phyloP scores from a whole-genome alignment of 2,888 invertebrate genomes.

The Ferrisia virgata region DNA sequence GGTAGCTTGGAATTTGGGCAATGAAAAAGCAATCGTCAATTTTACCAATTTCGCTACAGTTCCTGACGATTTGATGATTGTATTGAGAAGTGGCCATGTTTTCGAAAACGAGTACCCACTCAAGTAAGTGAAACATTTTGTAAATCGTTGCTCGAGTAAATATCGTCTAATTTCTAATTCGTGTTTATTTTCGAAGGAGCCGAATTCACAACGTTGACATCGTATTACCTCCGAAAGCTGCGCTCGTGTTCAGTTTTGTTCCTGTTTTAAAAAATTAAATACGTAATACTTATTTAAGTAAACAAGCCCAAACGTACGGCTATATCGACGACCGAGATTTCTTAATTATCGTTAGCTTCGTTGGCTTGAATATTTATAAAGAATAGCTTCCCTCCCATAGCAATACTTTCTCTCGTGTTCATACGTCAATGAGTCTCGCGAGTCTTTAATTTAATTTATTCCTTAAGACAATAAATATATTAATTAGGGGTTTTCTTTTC shows the following conservation, averaged over 20 bases:
- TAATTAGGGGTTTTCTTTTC: not conserved
- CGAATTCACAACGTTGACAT: not conserved
- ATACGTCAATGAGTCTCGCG: constrained; percentile 1
- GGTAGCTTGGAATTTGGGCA: constrained; percentile 39
- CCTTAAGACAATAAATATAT: not conserved
- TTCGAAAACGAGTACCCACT: not conserved
- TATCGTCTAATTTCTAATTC: not conserved
- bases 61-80: constrained; percentile 27
- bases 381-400: not conserved
- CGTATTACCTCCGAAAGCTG: constrained; percentile 12
- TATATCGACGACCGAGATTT: not conserved
- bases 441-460: not conserved
- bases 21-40: not conserved
- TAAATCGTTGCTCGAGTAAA: not conserved
- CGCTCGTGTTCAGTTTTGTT: constrained; percentile 39
- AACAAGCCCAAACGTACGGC: not conserved
- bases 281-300: too few relatives aligned
- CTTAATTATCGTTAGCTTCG: not conserved
- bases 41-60: not conserved
- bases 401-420: not conserved
- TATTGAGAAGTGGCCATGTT: not conserved
- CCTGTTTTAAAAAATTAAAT: not conserved
- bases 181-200: constrained; percentile 23
- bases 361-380: not conserved
- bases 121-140: not conserved